phyloP scores from a whole-genome alignment of 2,888 invertebrate genomes.

The Cataglyphis cursor region DNA sequence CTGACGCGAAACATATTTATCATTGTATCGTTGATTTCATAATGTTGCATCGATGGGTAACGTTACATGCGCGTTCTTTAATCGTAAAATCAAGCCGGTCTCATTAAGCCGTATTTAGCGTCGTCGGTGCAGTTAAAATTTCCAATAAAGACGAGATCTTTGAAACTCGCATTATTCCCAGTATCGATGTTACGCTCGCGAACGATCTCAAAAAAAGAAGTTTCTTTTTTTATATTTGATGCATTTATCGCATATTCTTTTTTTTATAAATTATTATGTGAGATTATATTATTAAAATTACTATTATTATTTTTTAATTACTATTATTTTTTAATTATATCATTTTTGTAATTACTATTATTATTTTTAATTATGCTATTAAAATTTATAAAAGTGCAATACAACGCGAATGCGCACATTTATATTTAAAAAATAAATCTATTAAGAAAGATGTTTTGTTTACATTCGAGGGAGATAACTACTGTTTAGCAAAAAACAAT shows the following conservation, averaged over 20 bases:
- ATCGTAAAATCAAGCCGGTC: conserved; percentile 66
- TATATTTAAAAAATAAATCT: conserved; percentile 4
- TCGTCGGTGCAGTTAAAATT: conserved; percentile 26
- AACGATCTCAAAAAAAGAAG: conserved; percentile 4
- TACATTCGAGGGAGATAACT: not conserved
- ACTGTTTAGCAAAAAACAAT: not conserved
- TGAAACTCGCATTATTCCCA: conserved; percentile 5
- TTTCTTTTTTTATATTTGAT: conserved; percentile 10
- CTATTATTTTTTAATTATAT: too few relatives aligned
- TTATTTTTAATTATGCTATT: not conserved
- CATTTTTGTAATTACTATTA: too few relatives aligned
- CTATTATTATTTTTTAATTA: too few relatives aligned
- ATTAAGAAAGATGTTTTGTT: not conserved
- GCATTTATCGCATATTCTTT: not conserved
- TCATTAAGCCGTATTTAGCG: conserved; percentile 65
- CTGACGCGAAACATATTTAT: conserved; percentile 75
- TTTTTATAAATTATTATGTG: not conserved
- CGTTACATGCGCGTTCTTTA: conserved; percentile 56
- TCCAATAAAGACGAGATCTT: conserved; percentile 47
- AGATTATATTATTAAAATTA: too few relatives aligned
- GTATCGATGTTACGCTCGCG: not conserved
- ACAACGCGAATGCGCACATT: not conserved
- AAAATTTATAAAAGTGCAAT: not conserved
- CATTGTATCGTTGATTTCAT: conserved; percentile 78
- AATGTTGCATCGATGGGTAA: conserved; percentile 65